Percentiles rank a stretch among this genome's conserved stretches.
Evolutionary conservation across 2,888 invertebrate species (phyloP).

Genomic region (Microplitis manilae): DNA sequence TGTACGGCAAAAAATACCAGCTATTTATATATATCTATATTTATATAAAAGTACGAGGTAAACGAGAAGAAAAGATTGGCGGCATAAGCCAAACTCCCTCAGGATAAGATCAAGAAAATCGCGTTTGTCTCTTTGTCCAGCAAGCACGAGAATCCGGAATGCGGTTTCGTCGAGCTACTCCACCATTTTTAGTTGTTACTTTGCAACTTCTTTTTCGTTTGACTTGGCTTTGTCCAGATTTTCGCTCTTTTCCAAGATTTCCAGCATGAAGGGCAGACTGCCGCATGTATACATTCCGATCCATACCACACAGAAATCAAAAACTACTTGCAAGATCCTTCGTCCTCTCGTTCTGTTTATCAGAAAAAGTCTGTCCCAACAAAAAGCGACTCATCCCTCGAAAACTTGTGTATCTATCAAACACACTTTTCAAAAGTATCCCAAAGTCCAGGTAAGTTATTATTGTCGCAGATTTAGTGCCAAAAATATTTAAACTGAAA

Average conservation of each 20-base stretch:
- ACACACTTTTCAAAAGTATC: too few relatives aligned
- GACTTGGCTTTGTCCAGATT: slow-evolving; percentile 39
- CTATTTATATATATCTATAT: background rate
- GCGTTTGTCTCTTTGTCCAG: slow-evolving; percentile 33
- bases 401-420: too few relatives aligned
- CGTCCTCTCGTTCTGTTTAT: background rate
- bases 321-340: slow-evolving; percentile 35
- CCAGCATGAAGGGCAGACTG: slow-evolving; percentile 52
- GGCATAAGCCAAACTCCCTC: slow-evolving; percentile 40
- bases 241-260: slow-evolving; percentile 43
- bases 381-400: too few relatives aligned
- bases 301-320: slow-evolving; percentile 33
- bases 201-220: slow-evolving; percentile 47
- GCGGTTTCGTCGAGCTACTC: slow-evolving; percentile 55
- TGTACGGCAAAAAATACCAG: slow-evolving; percentile 3
- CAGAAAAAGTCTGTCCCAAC: too few relatives aligned
- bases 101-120: slow-evolving; percentile 5
- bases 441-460: too few relatives aligned
- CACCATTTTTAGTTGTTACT: slow-evolving; percentile 58
- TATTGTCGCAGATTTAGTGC: too few relatives aligned
- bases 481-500: too few relatives aligned
- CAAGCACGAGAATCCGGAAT: slow-evolving; percentile 58
- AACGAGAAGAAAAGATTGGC: slow-evolving; percentile 33
- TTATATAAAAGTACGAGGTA: slow-evolving; percentile 7
- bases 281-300: slow-evolving; percentile 59